These are phyloP conservation scores for Lycocerus yunnanus DNA, from an alignment of 2,888 invertebrate genomes.

Conservation along the genomic window DNA sequence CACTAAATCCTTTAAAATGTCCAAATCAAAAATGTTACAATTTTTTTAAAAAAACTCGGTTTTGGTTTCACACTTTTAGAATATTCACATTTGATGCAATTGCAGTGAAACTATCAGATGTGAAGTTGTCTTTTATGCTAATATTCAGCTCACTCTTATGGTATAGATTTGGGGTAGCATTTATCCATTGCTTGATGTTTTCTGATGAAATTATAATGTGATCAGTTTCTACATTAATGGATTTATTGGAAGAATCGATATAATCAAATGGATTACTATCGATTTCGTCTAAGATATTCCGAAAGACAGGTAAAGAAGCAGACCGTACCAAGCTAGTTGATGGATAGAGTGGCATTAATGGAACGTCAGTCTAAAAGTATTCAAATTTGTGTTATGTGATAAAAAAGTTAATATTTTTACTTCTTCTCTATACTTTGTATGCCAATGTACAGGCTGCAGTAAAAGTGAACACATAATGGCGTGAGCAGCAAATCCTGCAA, in stretches of 20 bases:
- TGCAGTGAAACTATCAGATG: no score
- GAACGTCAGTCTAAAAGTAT: background rate
- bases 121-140: background rate
- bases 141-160: background rate
- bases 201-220: background rate
- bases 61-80: background rate
- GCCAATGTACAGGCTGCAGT: constrained; percentile 77
- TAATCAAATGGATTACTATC: background rate
- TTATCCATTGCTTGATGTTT: background rate
- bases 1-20: constrained; percentile 70
- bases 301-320: background rate
- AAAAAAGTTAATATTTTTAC: constrained; percentile 18
- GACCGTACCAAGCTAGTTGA: background rate
- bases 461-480: constrained; percentile 69
- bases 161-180: background rate
- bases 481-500: constrained; percentile 70
- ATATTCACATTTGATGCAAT: no score
- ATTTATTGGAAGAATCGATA: background rate
- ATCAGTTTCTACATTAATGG: background rate
- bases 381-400: background rate
- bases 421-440: constrained; percentile 58
- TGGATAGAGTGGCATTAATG: background rate
- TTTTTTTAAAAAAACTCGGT: constrained; percentile 50
- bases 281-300: background rate
- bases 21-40: constrained; percentile 72